These are phyloP conservation scores for Trematomus loennbergii DNA, from an alignment of 2,113 vertebrate genomes.

Conservation along the genomic window DNA sequence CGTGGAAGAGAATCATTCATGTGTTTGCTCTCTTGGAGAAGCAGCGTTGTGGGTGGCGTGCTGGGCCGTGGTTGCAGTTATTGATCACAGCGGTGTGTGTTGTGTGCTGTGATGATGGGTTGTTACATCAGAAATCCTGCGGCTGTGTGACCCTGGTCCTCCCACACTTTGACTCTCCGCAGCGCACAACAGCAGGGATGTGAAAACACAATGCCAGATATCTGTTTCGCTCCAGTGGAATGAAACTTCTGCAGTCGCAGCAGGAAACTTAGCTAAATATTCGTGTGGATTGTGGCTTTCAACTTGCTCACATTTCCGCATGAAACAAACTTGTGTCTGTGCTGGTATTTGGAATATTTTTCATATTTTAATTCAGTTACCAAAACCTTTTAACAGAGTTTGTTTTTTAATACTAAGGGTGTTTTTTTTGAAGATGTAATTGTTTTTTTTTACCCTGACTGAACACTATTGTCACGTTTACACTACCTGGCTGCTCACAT, in stretches of 20 bases:
- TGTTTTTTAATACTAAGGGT: not conserved
- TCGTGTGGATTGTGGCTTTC: not conserved
- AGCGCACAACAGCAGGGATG: slow-evolving; percentile 35
- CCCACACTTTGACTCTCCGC: slow-evolving; percentile 48
- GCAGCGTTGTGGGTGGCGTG: slow-evolving; percentile 15
- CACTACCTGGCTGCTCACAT: too few relatives aligned
- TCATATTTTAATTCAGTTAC: too few relatives aligned
- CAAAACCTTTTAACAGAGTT: not conserved
- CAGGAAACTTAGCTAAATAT: slow-evolving; percentile 4
- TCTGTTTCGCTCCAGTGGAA: slow-evolving; percentile 26
- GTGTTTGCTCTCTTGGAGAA: slow-evolving; percentile 24
- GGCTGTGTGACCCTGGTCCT: slow-evolving; percentile 50
- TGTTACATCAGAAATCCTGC: slow-evolving; percentile 38
- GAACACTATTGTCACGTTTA: not conserved
- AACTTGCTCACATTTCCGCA: not conserved
- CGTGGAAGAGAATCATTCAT: slow-evolving; percentile 40
- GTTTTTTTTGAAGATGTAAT: not conserved
- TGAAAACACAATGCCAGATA: slow-evolving; percentile 30
- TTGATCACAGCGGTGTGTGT: slow-evolving; percentile 52
- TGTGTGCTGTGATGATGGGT: slow-evolving; percentile 41
- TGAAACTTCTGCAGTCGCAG: slow-evolving; percentile 11
- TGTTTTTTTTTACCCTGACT: not conserved
- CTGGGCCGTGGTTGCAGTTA: slow-evolving; percentile 19
- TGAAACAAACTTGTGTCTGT: not conserved
- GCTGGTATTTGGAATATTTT: not conserved